Evolutionary conservation across 2,797 vertebrate genomes (phyloP), one percentile per base, ranked within the genome.

Genomic region (Betta splendens): DNA sequence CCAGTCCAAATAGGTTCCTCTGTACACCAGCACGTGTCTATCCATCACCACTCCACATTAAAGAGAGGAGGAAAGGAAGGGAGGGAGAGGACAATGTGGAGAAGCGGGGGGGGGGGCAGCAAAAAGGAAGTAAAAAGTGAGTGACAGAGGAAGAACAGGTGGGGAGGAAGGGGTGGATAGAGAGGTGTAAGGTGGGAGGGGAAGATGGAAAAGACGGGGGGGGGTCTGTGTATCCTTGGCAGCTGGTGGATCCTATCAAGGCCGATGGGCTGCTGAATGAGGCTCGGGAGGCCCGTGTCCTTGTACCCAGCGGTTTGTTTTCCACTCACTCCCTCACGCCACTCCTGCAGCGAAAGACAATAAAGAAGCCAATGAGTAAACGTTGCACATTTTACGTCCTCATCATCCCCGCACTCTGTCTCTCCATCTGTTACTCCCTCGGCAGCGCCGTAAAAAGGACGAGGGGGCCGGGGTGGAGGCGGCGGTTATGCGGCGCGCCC

Each of bases 1-100:
- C 92, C 92, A 95, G 94, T 96, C 94, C 95, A 97, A 96, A 98
- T 95, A 96, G 95, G 94, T 93, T 96, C 94, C 93, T 96, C 94
- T 95, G 94, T 95, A 93, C 91, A 91, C 89, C 88, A 87, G 93
- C 94, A 93, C 90, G 90, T 93, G 93, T 95, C 95, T 90, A 91
- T 93, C 95, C 94, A 94, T 96, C 95, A 94, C 90, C 72, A 81
- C 91, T 89, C 90, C 87, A 56, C 93, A 92, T 93, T 93, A 82
- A 81, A 86, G 87, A 80, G 80, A 66, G 83, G 64, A 84, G 81
- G 80, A 86, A 72, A 80, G 75, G 61, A 57, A 62, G 48, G 40
- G 50, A 53, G 39, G 23, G 35, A 59, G 56, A 58, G 72, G 77
- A 55, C 64, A 56, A 63, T 37, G 38, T 22, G 72, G 64, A 53